Evolutionary conservation across 2,888 invertebrate genomes (phyloP).

Genomic region (Thalpophila matura): DNA sequence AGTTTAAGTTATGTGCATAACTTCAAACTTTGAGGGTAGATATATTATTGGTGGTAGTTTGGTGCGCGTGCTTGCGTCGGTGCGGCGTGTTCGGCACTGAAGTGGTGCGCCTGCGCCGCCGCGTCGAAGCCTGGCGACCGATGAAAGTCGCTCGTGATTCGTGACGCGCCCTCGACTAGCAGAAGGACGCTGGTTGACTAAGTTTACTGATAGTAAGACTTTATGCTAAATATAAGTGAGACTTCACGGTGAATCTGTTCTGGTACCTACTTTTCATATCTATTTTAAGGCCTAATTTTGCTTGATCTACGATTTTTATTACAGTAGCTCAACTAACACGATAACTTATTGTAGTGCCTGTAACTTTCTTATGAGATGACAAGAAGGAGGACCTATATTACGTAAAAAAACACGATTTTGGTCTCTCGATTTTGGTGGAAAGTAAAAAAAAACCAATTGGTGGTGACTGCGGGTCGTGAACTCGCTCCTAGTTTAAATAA

Average conservation of each 20-base stretch:
- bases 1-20: slow-evolving; percentile 66
- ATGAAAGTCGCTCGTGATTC: slow-evolving; percentile 67
- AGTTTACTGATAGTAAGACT: slow-evolving; percentile 40
- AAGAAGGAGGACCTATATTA: too few relatives aligned
- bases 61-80: slow-evolving; percentile 76
- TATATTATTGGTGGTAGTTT: slow-evolving; percentile 29
- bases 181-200: slow-evolving; percentile 58
- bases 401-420: too few relatives aligned
- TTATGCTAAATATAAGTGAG: slow-evolving; percentile 48
- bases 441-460: too few relatives aligned
- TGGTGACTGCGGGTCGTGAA: background rate
- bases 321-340: too few relatives aligned
- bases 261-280: slow-evolving; percentile 7
- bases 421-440: too few relatives aligned
- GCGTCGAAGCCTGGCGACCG: slow-evolving; percentile 57
- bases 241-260: slow-evolving; percentile 54
- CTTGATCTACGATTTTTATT: slow-evolving; percentile 20
- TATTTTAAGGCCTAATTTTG: slow-evolving; percentile 34
- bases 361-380: too few relatives aligned
- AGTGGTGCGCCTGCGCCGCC: slow-evolving; percentile 66
- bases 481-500: background rate
- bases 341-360: too few relatives aligned
- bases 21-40: slow-evolving; percentile 54
- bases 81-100: slow-evolving; percentile 79
- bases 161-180: slow-evolving; percentile 51